Evolutionary conservation across 2,113 vertebrate species (phyloP), one percentile per base, ranked within the genome.

Genomic region (Lophochroa leadbeateri): DNA sequence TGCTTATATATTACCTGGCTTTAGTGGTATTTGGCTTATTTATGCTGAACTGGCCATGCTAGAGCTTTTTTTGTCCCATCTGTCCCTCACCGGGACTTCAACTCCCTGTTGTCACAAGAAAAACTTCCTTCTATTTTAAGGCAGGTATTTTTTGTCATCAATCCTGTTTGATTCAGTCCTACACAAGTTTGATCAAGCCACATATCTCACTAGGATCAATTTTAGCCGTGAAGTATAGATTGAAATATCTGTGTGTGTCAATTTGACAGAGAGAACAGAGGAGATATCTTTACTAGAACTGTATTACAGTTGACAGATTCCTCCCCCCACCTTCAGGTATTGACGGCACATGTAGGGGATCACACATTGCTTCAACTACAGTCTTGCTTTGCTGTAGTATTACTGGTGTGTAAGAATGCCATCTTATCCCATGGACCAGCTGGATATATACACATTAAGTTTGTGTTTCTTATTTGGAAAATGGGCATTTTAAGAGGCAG

Each of bases 121-220:
- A 88, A 96, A 67, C 78, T 92, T 85, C 35, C 31, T 94, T 43
- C 50, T 90, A 68, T 94, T 80, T 86, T 81, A 69, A 87, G 84
- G 82, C 46, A 69, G 84, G 18, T 80, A 55, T 61, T 92, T 92
- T 89, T 78, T 78, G 92, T 71, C 94, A 92, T 94, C 94, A 93
- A 12, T 86, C 60, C 90, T 83, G 37, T 92, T 90, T 96, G 93
- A 86, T 86, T 96, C 82, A 90, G 92, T 61, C 87, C 85, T 90
- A 12, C 79, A 60, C 55, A 68, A 81, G 92, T 96, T 95, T 95
- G 95, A 95, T 96, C 90, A 86, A 94, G 78, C 87, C 77, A 77
- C 90, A 74, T 90, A 93, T 91, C 94, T 97, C 90, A 17, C 82
- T 70, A 88, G 87, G 93, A 96, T 94, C 93, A 96, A 74, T 96